A percentile compares a stretch with the other conserved stretches of the same genome.
Evolutionary conservation across 2,797 vertebrate genomes (phyloP).

Genomic region (Chromis chromis): DNA sequence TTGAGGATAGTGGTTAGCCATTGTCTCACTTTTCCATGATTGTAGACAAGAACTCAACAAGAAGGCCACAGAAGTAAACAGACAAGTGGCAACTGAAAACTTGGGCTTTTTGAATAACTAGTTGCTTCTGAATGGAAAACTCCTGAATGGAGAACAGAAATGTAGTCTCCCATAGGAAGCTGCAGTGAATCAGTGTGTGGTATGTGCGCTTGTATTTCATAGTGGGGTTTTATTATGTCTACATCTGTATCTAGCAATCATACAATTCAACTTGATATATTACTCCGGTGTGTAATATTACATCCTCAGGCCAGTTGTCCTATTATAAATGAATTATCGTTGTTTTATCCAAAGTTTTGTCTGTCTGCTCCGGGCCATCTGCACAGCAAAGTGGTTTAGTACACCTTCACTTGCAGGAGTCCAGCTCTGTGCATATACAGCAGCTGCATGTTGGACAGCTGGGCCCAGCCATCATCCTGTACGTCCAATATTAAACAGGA

Average conservation of each 20-base stretch:
- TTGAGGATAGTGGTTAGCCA: slow-evolving; percentile 47
- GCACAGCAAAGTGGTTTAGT: slow-evolving; percentile 7
- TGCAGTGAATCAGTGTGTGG: slow-evolving; percentile 5
- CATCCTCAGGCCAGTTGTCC: slow-evolving; percentile 18
- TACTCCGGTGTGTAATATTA: slow-evolving; percentile 15
- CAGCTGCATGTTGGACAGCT: slow-evolving; percentile 62
- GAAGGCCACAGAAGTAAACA: slow-evolving; percentile 21
- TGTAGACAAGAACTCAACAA: slow-evolving; percentile 38
- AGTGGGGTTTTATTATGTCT: slow-evolving; percentile 32
- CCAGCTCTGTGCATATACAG: slow-evolving; percentile 23
- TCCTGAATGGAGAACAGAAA: slow-evolving; percentile 11
- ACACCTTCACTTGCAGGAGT: slow-evolving; percentile 20
- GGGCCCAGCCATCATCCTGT: slow-evolving; percentile 44
- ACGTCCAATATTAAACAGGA: slow-evolving; percentile 50
- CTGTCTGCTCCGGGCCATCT: slow-evolving; percentile 32
- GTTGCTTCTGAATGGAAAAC: background rate
- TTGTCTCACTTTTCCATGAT: slow-evolving; percentile 54
- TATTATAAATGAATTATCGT: slow-evolving; percentile 36
- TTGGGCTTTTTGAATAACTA: background rate
- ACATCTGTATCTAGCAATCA: slow-evolving; percentile 30
- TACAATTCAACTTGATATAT: slow-evolving; percentile 21
- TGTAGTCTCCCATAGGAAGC: slow-evolving; percentile 1
- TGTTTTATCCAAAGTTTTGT: slow-evolving; percentile 18
- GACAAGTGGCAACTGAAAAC: slow-evolving; percentile 4
- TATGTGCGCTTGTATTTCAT: slow-evolving; percentile 29